Evolutionary conservation across 1,140 invertebrate genomes (phyloP), one percentile per base, ranked within the genome.

Genomic region (Zaprionus lachaisei): DNA sequence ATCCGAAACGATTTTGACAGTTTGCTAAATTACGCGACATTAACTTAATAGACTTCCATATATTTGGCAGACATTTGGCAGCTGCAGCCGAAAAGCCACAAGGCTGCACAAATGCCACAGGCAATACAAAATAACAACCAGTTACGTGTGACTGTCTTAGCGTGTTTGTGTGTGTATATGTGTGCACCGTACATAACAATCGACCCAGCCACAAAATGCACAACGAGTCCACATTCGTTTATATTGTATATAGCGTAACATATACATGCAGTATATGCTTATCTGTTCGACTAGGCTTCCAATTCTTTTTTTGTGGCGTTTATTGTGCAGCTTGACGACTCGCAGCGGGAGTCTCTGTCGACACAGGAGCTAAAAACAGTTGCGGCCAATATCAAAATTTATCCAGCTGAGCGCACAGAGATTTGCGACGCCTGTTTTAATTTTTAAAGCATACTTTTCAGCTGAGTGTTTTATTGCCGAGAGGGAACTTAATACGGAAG

Each of bases 21-120:
- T 87, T 87, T 89, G 81, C 78, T 87, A 89, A 89, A 87, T 87
- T 87, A 87, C 83, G 81, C 85, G 84, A 87, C 83, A 87, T 87
- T 89, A 89, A 87, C 81, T 87, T 87, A 87, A 87, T 87, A 89
- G 83, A 89, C 78, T 84, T 84, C 73, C 66, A 89, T 89, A 86
- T 80, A 80, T 86, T 68, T 70, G 79, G 72, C 67, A 87, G 80
- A 83, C 83, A 87, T 87, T 87, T 87, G 84, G 83, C 83, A 87
- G 84, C 84, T 89, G 34, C 61, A 41, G 70, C 72, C 62, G 15
- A 55, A 73, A 80, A 73, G 80, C 83, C 80, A 83, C 77, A 83
- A 80, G 83, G 83, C 83, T 72, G 74, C 77, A 62, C 38, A 72
- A 82, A 66, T 72, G 24, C 47, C 70, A 24, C 62, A 60, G 64